phyloP scores from a whole-genome alignment of 2,888 invertebrate genomes.

The Mythimna loreyi region DNA sequence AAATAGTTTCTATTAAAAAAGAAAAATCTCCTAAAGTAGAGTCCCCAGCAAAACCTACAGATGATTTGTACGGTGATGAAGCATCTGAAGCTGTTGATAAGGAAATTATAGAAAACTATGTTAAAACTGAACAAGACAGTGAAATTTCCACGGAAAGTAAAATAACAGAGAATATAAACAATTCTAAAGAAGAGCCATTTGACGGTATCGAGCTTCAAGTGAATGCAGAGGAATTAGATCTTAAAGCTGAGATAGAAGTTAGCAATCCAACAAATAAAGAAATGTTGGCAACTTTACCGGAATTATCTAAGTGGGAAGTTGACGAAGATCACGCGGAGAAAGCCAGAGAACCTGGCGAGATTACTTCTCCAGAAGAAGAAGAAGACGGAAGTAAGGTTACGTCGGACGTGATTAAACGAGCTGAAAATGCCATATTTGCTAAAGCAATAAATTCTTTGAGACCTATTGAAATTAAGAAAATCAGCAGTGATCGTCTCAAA shows the following conservation, averaged over 20 bases:
- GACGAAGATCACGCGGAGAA: slow-evolving; percentile 90
- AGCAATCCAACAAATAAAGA: slow-evolving; percentile 83
- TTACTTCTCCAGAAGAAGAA: slow-evolving; percentile 85
- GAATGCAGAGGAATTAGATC: slow-evolving; percentile 89
- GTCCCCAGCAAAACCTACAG: slow-evolving; percentile 66
- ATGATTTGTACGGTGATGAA: slow-evolving; percentile 90
- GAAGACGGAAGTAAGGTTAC: slow-evolving; percentile 93
- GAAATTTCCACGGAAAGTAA: slow-evolving; percentile 69
- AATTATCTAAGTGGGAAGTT: slow-evolving; percentile 97
- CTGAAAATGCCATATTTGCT: slow-evolving; percentile 97
- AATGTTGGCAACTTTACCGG: slow-evolving; percentile 94
- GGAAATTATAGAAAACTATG: slow-evolving; percentile 90
- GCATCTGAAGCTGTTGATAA: slow-evolving; percentile 90
- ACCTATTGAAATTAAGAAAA: slow-evolving; percentile 94
- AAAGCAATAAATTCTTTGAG: slow-evolving; percentile 96
- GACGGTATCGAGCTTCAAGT: slow-evolving; percentile 91
- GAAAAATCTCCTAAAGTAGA: slow-evolving; percentile 66
- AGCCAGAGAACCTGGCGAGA: slow-evolving; percentile 86
- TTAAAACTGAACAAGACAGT: slow-evolving; percentile 80
- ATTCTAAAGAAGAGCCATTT: slow-evolving; percentile 87
- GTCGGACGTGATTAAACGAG: slow-evolving; percentile 96
- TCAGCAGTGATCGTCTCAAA: slow-evolving; percentile 93
- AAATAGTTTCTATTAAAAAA: slow-evolving; percentile 48
- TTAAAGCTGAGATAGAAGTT: slow-evolving; percentile 88
- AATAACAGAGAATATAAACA: slow-evolving; percentile 75